Evolutionary conservation across 2,888 invertebrate genomes (phyloP).

Genomic region (Volucella zonaria): DNA sequence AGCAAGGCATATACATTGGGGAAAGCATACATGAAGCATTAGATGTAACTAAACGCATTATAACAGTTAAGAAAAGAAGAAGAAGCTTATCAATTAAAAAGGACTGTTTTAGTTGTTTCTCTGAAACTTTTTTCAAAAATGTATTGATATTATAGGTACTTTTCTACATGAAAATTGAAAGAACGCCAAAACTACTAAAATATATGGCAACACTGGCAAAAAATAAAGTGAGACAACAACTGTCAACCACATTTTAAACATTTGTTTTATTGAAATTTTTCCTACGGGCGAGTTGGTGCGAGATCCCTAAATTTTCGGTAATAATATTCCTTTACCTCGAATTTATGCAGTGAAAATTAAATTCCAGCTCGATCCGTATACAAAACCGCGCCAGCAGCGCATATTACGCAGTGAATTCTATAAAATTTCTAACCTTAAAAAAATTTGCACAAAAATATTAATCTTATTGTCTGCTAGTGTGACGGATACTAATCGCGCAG

Average conservation of each 20-base stretch:
- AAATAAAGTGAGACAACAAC: constrained; percentile 41
- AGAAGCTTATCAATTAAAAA: too few species aligned
- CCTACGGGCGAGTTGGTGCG: constrained; percentile 52
- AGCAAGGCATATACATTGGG: too few species aligned
- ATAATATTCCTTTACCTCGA: constrained; percentile 36
- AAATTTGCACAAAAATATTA: constrained; percentile 17
- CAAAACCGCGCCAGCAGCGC: constrained; percentile 10
- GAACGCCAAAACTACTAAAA: neutral
- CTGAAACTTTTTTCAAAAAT: neutral
- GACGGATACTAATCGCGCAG: constrained; percentile 6
- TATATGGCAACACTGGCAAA: neutral
- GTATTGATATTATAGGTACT: neutral
- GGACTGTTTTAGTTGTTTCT: too few species aligned
- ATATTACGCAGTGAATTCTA: constrained; percentile 18
- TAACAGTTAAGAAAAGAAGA: too few species aligned
- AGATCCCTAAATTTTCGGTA: constrained; percentile 43
- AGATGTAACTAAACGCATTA: too few species aligned
- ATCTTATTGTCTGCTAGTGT: constrained; percentile 3
- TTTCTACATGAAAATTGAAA: neutral
- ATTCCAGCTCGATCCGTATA: constrained; percentile 21
- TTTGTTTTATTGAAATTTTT: constrained; percentile 69
- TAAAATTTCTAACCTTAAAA: neutral
- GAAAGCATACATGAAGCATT: too few species aligned
- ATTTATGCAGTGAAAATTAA: constrained; percentile 10
- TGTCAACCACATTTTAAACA: constrained; percentile 31